Evolutionary conservation across 2,888 invertebrate species (phyloP).

Genomic region (Scelioninae gen. 1): DNA sequence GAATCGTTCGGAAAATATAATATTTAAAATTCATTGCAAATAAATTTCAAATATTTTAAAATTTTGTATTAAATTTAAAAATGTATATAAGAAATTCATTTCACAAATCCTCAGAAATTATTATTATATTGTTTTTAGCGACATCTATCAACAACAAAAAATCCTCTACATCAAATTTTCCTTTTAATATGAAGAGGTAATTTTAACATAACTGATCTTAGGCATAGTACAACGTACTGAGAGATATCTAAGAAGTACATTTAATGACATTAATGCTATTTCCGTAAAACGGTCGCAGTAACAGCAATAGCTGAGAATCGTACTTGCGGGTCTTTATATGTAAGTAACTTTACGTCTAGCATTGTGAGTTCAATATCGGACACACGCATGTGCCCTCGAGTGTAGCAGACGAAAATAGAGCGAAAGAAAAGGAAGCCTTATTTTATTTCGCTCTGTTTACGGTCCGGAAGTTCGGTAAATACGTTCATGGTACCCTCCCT

Average conservation of each 20-base stretch:
- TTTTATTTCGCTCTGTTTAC: slow-evolving; percentile 24
- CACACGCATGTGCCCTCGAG: slow-evolving; percentile 7
- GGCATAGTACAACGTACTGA: slow-evolving; percentile 4
- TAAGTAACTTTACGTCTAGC: neutral
- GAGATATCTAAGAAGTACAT: neutral
- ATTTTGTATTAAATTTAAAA: neutral
- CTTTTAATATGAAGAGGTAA: neutral
- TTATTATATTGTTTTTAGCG: neutral
- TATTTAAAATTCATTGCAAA: too few species aligned
- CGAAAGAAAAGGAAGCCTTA: slow-evolving; percentile 13
- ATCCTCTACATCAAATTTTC: neutral
- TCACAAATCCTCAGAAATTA: neutral
- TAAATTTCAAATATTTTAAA: too few species aligned
- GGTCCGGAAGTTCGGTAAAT: slow-evolving; percentile 13
- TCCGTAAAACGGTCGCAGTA: neutral
- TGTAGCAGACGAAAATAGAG: neutral
- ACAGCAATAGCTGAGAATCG: too few species aligned
- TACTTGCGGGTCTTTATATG: neutral
- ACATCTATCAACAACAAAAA: slow-evolving; percentile 2
- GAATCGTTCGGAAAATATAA: too few species aligned
- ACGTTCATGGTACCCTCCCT: slow-evolving; percentile 25
- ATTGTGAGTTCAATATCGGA: slow-evolving; percentile 11
- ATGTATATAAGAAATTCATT: neutral
- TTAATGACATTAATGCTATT: too few species aligned
- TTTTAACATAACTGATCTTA: neutral